Evolutionary conservation across 2,113 vertebrate genomes (phyloP), one percentile per base, ranked within the genome.

Genomic region (Peromyscus polionotus): DNA sequence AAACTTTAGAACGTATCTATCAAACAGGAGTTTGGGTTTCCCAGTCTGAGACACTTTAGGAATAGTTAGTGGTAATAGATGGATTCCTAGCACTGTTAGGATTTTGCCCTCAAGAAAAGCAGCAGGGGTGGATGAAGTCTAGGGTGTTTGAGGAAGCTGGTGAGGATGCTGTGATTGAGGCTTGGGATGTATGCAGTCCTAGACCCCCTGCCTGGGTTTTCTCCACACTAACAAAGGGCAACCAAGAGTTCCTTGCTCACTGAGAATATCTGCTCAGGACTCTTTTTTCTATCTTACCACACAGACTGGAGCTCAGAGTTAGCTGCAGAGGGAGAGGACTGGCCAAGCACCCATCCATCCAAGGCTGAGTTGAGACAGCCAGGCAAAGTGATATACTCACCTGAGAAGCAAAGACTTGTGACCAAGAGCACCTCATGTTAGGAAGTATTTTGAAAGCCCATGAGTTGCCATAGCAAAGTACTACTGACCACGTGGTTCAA

Each of bases 11-110:
- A 92, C 85, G 33, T 88, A 94, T 97, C 90, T 92, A 63, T 93
- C 91, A 83, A 96, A 97, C 88, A 94, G 75, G 97, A 96, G 87
- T 93, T 92, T 81, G 84, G 79, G 79, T 68, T 97, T 94, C 83
- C 93, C 65, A 94, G 84, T 57, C 70, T 39, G 26, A 83, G 87
- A 85, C 77, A 81, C 61, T 90, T 93, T 70, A 93, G 67, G 57
- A 95, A 83, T 80, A 97, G 94, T 96, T 94, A 93, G 93, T 94
- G 36, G 33, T 91, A 94, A 97, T 91, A 94, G 93, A 96, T 61
- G 75, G 94, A 93, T 85, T 97, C 68, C 45, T 93, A 87, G 91
- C 95, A 89, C 42, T 79, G 48, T 81, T 88, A 75, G 75, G 81
- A 67, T 79, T 96, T 96, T 92, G 68, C 76, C 84, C 65, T 88